Evolutionary conservation across 1,140 invertebrate species (phyloP), one percentile per base, ranked within the genome.

Genomic region (Zaprionus ornatus): DNA sequence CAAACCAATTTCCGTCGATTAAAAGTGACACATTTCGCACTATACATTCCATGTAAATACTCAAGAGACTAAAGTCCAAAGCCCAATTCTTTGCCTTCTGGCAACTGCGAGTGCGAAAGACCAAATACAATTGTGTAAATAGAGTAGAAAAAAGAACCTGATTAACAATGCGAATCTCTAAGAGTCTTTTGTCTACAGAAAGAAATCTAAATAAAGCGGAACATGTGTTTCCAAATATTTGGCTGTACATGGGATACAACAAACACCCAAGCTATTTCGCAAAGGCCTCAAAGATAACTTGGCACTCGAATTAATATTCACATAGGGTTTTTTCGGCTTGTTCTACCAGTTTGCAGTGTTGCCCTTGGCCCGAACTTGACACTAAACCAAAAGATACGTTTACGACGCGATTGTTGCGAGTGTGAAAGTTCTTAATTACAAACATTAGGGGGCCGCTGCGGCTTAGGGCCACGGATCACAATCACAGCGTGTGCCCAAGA

Each of bases 371-470:
- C 71, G 68, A 88, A 90, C 84, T 90, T 88, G 84, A 90, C 85
- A 88, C 84, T 90, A 90, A 90, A 88, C 80, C 84, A 70, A 68
- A 40, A 75, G 75, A 69, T 75, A 90, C 84, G 69, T 88, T 88
- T 90, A 88, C 85, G 84, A 88, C 74, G 85, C 84, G 79, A 91
- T 92, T 92, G 87, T 90, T 90, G 82, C 84, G 91, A 92, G 91
- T 92, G 91, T 92, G 91, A 92, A 92, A 92, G 87, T 92, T 92
- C 84, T 91, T 92, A 91, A 90, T 92, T 90, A 87, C 80, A 86
- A 91, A 91, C 91, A 91, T 92, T 92, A 91, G 91, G 91, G 87
- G 91, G 91, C 77, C 87, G 48, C 77, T 81, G 77, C 80, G 85
- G 81, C 84, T 88, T 88, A 90, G 85, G 85, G 85, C 85, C 59